Evolutionary conservation across 2,888 invertebrate genomes (phyloP).

Genomic region (Mesorhabditis spiculigera): DNA sequence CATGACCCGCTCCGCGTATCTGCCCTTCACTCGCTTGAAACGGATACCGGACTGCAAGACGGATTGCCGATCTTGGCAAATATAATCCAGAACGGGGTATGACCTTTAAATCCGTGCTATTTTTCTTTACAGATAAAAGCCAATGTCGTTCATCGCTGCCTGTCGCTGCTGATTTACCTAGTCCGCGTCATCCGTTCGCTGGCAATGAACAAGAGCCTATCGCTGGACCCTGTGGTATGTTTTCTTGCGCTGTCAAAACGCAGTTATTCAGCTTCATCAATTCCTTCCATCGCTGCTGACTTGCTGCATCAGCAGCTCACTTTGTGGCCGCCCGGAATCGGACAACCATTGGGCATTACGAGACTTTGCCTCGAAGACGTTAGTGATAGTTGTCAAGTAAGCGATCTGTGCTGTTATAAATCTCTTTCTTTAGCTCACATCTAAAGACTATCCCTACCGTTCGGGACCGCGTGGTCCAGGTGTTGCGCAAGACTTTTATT

Average conservation of each 20-base stretch:
- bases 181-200: slow-evolving; percentile 29
- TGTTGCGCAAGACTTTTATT: slow-evolving; percentile 13
- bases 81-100: slow-evolving; percentile 13
- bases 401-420: background rate
- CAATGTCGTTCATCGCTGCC: slow-evolving; percentile 28
- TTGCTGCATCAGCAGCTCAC: slow-evolving; percentile 29
- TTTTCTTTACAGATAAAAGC: slow-evolving; percentile 18
- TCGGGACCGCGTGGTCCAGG: slow-evolving; percentile 14
- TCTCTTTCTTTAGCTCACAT: slow-evolving; percentile 16
- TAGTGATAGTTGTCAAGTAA: slow-evolving; percentile 24
- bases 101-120: slow-evolving; percentile 7
- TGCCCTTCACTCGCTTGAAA: slow-evolving; percentile 32
- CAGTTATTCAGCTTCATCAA: slow-evolving; percentile 32
- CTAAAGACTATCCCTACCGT: slow-evolving; percentile 8
- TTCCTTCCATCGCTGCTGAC: slow-evolving; percentile 33
- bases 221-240: slow-evolving; percentile 28
- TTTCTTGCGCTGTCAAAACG: background rate
- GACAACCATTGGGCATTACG: slow-evolving; percentile 42
- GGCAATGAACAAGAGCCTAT: slow-evolving; percentile 24
- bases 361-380: slow-evolving; percentile 34
- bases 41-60: slow-evolving; percentile 36
- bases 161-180: slow-evolving; percentile 36
- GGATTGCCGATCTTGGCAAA: slow-evolving; percentile 8
- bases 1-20: slow-evolving; percentile 28
- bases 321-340: slow-evolving; percentile 28